These are phyloP conservation scores for Rhincodon typus DNA, from an alignment of 2,797 vertebrate genomes.

Conservation along the genomic window DNA sequence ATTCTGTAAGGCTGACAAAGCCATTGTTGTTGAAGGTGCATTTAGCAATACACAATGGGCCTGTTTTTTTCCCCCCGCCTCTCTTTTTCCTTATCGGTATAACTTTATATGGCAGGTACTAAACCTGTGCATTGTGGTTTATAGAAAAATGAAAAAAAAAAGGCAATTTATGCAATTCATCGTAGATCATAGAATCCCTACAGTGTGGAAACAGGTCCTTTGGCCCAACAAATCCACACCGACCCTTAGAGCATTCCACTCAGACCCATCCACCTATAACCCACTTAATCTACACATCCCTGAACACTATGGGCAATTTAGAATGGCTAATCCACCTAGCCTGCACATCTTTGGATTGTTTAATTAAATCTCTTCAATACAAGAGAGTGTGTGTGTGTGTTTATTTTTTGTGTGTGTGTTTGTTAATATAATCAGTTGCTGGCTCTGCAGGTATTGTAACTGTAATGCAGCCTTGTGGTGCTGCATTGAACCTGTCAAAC, in stretches of 20 bases:
- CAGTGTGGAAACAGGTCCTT: too few relatives aligned
- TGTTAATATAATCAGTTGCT: background rate
- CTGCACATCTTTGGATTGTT: background rate
- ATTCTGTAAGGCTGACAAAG: constrained; percentile 6
- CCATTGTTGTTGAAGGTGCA: background rate
- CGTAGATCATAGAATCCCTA: too few relatives aligned
- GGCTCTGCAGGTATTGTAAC: background rate
- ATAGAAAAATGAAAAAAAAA: background rate
- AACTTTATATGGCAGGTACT: background rate
- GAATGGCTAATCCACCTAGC: too few relatives aligned
- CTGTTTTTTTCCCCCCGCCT: background rate
- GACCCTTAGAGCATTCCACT: too few relatives aligned
- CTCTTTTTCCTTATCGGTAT: background rate
- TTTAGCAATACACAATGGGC: background rate
- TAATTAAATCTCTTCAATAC: background rate
- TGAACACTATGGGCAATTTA: too few relatives aligned
- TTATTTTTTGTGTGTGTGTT: background rate
- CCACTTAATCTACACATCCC: too few relatives aligned
- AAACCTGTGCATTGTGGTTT: background rate
- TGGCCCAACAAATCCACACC: too few relatives aligned
- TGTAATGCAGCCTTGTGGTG: background rate
- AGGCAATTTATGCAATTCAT: background rate
- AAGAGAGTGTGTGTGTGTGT: too few relatives aligned
- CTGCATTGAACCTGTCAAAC: background rate
- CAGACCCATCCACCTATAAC: too few relatives aligned